A percentile compares a stretch with the other conserved stretches of the same genome.
Evolutionary conservation across 2,888 invertebrate genomes (phyloP).

Genomic region (Chromoteleia sp.): DNA sequence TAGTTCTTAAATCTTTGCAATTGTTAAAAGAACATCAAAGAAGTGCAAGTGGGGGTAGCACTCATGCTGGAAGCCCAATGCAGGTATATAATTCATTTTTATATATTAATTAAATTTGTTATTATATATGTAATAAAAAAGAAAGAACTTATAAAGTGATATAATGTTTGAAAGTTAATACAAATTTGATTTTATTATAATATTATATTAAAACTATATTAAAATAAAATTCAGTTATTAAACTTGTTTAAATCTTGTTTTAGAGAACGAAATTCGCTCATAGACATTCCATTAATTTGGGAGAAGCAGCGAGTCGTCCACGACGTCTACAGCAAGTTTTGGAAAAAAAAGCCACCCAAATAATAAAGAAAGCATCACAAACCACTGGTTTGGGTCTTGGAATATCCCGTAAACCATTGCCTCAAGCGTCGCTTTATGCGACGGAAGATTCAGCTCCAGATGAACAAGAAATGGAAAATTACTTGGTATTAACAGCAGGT

Average conservation of each 20-base stretch:
- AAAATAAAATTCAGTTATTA: too few relatives aligned
- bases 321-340: conserved; percentile 93
- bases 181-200: too few relatives aligned
- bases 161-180: too few relatives aligned
- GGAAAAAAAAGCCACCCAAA: conserved; percentile 90
- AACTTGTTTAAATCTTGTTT: too few relatives aligned
- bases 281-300: conserved; percentile 84
- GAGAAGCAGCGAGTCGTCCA: conserved; percentile 90
- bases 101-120: neutral
- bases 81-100: conserved; percentile 85
- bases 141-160: too few relatives aligned
- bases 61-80: conserved; percentile 87
- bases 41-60: conserved; percentile 91
- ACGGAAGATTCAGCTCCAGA: conserved; percentile 85
- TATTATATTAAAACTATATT: too few relatives aligned
- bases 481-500: conserved; percentile 92
- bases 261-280: conserved; percentile 90
- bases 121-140: too few relatives aligned
- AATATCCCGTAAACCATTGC: conserved; percentile 86
- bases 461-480: conserved; percentile 93
- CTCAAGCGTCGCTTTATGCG: conserved; percentile 74
- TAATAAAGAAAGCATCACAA: conserved; percentile 93
- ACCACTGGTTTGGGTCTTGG: conserved; percentile 92
- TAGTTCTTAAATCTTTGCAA: conserved; percentile 90
- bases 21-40: conserved; percentile 92